Evolutionary conservation across 2,113 vertebrate genomes (phyloP).

Genomic region (Ceyx cyanopectus): DNA sequence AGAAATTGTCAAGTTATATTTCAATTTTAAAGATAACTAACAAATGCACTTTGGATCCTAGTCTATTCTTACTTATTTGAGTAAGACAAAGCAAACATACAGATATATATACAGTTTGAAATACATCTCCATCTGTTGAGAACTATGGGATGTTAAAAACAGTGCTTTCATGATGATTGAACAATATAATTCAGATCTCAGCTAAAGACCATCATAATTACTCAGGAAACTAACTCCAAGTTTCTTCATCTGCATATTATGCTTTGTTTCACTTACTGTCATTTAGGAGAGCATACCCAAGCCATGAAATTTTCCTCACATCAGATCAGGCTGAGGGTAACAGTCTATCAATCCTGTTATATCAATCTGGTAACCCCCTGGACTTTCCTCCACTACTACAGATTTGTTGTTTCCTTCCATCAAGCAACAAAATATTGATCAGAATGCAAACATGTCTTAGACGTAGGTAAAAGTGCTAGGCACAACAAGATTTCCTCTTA

Average conservation of each 20-base stretch:
- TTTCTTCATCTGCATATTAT: not conserved
- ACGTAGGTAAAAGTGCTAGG: not conserved
- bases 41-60: not conserved
- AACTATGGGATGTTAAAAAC: not conserved
- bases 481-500: not conserved
- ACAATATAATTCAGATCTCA: not conserved
- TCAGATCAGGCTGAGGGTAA: not conserved
- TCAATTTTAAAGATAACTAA: constrained; percentile 1
- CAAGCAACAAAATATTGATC: not conserved
- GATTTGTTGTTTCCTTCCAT: not conserved
- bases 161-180: not conserved
- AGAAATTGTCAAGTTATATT: not conserved
- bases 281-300: not conserved
- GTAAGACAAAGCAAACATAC: too few relatives aligned
- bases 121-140: not conserved
- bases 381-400: not conserved
- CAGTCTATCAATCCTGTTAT: not conserved
- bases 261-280: not conserved
- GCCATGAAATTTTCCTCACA: not conserved
- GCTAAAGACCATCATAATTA: not conserved
- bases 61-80: not conserved
- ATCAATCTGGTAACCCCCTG: not conserved
- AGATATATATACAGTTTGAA: not conserved
- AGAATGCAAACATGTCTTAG: not conserved
- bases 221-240: not conserved